These are phyloP conservation scores for Anableps anableps DNA, from an alignment of 2,797 vertebrate genomes.

Conservation along the genomic window DNA sequence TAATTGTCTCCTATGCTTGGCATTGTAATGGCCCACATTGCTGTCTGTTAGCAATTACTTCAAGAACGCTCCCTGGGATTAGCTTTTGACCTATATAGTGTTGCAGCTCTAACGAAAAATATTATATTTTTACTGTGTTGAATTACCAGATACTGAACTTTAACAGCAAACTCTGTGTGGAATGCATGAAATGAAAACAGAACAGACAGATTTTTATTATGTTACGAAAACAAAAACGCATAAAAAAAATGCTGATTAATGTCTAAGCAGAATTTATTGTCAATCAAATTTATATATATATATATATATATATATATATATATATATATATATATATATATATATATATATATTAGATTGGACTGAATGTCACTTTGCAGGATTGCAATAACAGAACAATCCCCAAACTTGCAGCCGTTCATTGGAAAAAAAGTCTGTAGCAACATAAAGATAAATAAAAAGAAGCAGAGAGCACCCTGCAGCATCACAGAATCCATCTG, in stretches of 20 bases:
- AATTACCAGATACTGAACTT: slow-evolving; percentile 20
- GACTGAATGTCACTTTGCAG: background rate
- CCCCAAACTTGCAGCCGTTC: background rate
- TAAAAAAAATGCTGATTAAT: background rate
- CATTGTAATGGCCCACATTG: background rate
- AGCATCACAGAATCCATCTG: slow-evolving; percentile 4
- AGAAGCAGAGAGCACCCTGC: background rate
- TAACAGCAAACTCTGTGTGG: background rate
- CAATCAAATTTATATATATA: background rate
- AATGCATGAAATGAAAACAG: slow-evolving; percentile 11
- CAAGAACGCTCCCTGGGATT: slow-evolving; percentile 14
- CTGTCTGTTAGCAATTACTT: slow-evolving; percentile 16
- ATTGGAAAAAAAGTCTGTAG: background rate
- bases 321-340: background rate
- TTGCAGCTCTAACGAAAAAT: slow-evolving; percentile 8
- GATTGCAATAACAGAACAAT: background rate
- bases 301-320: background rate
- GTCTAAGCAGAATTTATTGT: background rate
- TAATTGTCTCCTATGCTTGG: slow-evolving; percentile 3
- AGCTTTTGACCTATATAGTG: slow-evolving; percentile 23
- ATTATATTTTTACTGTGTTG: background rate
- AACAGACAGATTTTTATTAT: background rate
- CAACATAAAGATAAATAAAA: background rate
- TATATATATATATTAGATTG: background rate
- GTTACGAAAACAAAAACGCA: background rate